These are phyloP conservation scores for Nysson spinosus DNA, from an alignment of 2,888 invertebrate species.

Conservation along the genomic window DNA sequence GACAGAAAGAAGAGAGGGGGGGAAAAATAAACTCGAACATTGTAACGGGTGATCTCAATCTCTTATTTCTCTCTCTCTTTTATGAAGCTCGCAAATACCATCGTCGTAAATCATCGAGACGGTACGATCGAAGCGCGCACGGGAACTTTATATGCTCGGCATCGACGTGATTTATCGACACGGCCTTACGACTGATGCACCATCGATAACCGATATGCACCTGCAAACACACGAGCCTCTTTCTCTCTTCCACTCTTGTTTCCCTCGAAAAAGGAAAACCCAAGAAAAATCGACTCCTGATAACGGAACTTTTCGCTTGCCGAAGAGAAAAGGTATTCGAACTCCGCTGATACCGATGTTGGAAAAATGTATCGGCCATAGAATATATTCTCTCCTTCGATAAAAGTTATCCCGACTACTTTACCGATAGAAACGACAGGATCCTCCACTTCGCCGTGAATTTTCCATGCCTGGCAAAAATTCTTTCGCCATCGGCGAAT, in stretches of 20 bases:
- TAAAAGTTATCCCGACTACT: too few species aligned
- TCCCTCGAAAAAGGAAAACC: constrained; percentile 14
- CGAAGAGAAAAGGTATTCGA: neutral
- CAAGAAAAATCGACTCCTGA: constrained; percentile 22
- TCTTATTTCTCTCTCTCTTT: too few species aligned
- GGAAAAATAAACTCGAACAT: too few species aligned
- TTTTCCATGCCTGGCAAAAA: too few species aligned
- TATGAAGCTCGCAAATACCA: constrained; percentile 29
- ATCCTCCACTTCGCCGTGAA: too few species aligned
- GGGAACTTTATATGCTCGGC: constrained; percentile 41
- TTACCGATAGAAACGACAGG: too few species aligned
- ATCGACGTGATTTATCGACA: constrained; percentile 42
- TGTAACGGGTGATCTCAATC: too few species aligned
- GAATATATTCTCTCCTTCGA: constrained; percentile 1
- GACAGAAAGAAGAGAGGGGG: too few species aligned
- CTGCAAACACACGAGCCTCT: neutral
- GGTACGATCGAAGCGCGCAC: neutral
- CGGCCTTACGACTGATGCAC: constrained; percentile 13
- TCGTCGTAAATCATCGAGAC: constrained; percentile 31
- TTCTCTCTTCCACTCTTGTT: constrained; percentile 1
- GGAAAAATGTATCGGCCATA: constrained; percentile 26
- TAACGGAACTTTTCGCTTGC: constrained; percentile 3
- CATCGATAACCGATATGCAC: constrained; percentile 35
- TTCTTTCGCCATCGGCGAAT: too few species aligned
- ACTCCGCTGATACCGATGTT: constrained; percentile 18